Evolutionary conservation across 2,888 invertebrate species (phyloP).

Genomic region (Artemia sinica): DNA sequence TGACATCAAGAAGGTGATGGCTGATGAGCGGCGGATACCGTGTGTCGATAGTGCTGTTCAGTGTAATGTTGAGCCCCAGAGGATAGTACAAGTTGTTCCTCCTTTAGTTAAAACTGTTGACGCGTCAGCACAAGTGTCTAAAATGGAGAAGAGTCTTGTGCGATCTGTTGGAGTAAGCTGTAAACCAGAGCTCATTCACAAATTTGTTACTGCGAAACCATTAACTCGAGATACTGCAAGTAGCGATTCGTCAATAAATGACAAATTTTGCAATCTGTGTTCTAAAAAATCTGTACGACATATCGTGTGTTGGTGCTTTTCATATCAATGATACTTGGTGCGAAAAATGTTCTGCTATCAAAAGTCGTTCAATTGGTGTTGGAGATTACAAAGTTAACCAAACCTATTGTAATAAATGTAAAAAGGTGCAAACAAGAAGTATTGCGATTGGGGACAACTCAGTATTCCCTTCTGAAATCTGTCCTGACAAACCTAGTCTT

Average conservation of each 20-base stretch:
- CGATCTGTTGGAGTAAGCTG: not conserved
- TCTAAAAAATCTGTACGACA: conserved; percentile 31
- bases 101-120: not conserved
- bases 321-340: conserved; percentile 30
- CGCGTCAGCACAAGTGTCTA: not conserved
- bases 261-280: conserved; percentile 36
- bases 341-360: conserved; percentile 23
- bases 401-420: conserved; percentile 35
- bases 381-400: conserved; percentile 38
- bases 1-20: conserved; percentile 1
- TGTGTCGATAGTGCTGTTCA: not conserved
- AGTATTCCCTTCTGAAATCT: not conserved
- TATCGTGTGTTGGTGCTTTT: conserved; percentile 43
- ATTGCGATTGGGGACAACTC: conserved; percentile 21
- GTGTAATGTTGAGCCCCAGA: not conserved
- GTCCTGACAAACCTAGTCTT: not conserved
- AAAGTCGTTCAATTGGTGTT: conserved; percentile 31
- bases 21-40: not conserved
- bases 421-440: conserved; percentile 14
- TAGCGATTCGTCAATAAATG: conserved; percentile 37
- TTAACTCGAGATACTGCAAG: conserved; percentile 31
- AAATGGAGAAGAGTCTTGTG: not conserved
- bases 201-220: conserved; percentile 26
- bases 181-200: not conserved
- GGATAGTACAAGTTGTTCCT: not conserved